phyloP scores from a whole-genome alignment of 2,797 vertebrate genomes.

The Acropternis orthonyx region DNA sequence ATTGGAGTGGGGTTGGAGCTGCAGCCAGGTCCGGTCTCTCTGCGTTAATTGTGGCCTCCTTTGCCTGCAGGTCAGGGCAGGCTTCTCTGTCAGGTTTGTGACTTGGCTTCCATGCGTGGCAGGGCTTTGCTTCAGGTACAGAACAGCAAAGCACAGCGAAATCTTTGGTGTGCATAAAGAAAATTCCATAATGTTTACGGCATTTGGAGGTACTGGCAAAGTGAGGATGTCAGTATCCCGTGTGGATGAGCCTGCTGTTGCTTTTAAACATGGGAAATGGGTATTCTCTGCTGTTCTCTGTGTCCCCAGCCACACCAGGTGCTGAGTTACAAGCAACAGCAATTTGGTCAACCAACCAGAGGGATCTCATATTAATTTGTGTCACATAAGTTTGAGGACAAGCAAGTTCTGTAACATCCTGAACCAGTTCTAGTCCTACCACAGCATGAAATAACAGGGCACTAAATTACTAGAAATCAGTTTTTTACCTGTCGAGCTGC shows the following conservation, averaged over 20 bases:
- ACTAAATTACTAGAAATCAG: background rate
- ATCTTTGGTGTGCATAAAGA: background rate
- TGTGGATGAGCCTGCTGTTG: background rate
- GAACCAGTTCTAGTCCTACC: background rate
- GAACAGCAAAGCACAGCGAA: background rate
- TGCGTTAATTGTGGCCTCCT: background rate
- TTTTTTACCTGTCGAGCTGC: background rate
- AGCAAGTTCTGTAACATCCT: background rate
- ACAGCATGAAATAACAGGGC: rapidly evolving
- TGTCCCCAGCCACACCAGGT: background rate
- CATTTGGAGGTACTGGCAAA: background rate
- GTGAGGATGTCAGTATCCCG: background rate
- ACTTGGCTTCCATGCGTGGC: background rate
- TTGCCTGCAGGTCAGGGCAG: background rate
- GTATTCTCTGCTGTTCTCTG: background rate
- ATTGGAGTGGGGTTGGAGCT: background rate
- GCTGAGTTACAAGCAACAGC: background rate
- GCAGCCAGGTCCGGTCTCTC: background rate
- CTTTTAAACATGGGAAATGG: background rate
- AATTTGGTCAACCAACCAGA: background rate
- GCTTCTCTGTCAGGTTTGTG: background rate
- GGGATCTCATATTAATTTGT: background rate
- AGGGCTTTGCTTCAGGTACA: background rate
- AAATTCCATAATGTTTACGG: background rate
- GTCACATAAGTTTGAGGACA: background rate